phyloP scores from a whole-genome alignment of 2,888 invertebrate species.

The Gymnosoma rotundatum region DNA sequence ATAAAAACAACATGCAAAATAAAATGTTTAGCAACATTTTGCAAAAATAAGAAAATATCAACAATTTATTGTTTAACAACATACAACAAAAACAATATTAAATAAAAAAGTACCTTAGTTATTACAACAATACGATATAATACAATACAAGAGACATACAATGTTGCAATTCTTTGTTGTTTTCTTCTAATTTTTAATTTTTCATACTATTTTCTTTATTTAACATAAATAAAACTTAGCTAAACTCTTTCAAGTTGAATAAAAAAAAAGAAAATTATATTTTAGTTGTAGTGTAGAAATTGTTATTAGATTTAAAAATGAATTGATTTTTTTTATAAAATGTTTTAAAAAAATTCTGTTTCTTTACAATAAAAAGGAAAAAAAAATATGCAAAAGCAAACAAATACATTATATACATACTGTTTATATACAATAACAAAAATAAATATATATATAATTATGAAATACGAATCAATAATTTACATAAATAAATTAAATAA shows the following conservation, averaged over 20 bases:
- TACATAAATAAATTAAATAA: constrained; percentile 48
- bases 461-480: constrained; percentile 25
- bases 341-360: constrained; percentile 11
- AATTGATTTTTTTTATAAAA: constrained; percentile 37
- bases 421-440: constrained; percentile 51
- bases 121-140: constrained; percentile 56
- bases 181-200: constrained; percentile 12
- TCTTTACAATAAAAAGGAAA: not conserved
- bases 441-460: constrained; percentile 20
- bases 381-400: constrained; percentile 17
- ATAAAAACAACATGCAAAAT: constrained; percentile 40
- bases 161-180: constrained; percentile 51
- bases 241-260: constrained; percentile 26
- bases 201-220: constrained; percentile 1
- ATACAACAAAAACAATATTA: constrained; percentile 40
- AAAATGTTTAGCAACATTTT: constrained; percentile 62
- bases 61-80: constrained; percentile 1
- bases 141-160: constrained; percentile 61
- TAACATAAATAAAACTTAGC: constrained; percentile 52
- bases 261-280: not conserved
- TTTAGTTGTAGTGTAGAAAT: constrained; percentile 46
- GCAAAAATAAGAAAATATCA: constrained; percentile 11
- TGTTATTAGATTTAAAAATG: constrained; percentile 47
- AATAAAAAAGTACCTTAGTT: constrained; percentile 66
- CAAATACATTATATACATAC: constrained; percentile 7